Evolutionary conservation across 2,113 vertebrate genomes (phyloP), one percentile per base, ranked within the genome.

Genomic region (Hemicordylus capensis): DNA sequence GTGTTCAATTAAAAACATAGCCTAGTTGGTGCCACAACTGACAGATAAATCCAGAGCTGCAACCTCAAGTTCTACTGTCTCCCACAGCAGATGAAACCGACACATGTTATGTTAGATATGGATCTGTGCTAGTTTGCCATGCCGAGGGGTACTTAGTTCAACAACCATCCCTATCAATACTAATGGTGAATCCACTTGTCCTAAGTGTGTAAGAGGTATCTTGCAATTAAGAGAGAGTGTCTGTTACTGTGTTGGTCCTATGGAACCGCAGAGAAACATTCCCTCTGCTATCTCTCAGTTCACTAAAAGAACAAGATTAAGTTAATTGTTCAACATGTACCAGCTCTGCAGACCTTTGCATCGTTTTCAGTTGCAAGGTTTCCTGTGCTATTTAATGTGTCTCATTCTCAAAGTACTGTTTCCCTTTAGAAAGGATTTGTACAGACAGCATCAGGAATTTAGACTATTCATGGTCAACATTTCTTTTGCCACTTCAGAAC

Each of bases 361-460:
- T 31, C 81, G 54, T 26, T n/a, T 83, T 88, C 85, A 83, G 81
- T 69, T 76, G 59, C 66, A 44, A 42, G 20, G 1, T 0, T 19
- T 19, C 82, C 59, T 87, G 72, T 88, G 64, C 73, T 93, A 34
- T 86, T 90, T 88, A 87, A 76, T 28, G 37, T 73, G 58, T 88
- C 82, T 87, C 81, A 79, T 24, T 89, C 19, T 81, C 85, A 76
- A 37, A 80, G 58, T 89, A 80, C 42, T 79, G 66, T 82, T 93
- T 89, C 90, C 69, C 80, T 94, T 83, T 90, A 73, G 78, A 92
- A 93, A 90, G 81, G 51, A 82, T 72, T 91, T 89, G 10, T 2
- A 83, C 87, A 93, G 93, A 92, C 81, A 90, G 17, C 22, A 84
- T 66, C 85, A 95, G 90, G 93, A 94, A 96, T 96, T 58, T 87